Base-by-base conservation (phyloP, 2,113 vertebrate genomes). In the Zosterops borbonicus region DNA sequence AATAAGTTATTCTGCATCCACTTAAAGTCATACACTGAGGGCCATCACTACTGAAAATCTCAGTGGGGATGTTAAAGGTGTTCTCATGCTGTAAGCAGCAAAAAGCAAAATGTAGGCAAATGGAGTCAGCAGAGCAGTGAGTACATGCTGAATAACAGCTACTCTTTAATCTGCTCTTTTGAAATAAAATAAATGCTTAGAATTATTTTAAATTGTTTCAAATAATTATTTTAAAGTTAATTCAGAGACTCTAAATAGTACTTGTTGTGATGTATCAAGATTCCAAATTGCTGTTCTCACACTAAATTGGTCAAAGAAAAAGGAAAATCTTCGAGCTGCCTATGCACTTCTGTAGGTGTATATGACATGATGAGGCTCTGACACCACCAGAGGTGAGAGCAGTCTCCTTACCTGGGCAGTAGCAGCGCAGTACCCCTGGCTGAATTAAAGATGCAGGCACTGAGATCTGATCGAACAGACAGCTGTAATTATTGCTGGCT, bases 391-490 rank as follows among this genome's bases (percentile, higher is more conserved):
- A 21, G 18, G 23, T 1, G 56, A 28, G 24, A 64, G 47, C 62
- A 23, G 16, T 5, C 59, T 59, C 42, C 97, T 98, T 97, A 99
- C 99, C 99, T 98, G 99, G 99, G 97, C 99, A 99, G 98, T 99
- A 99, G 97, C 99, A 99, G 91, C 99, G 99, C 94, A 99, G 98
- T 79, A 99, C 99, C 39, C 99, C 99, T 3, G 99, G 99, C 93
- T 99, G 99, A 92, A 99, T 99, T 93, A 99, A 98, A 79, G 99
- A 99, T 22, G 99, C 99, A 69, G 99, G 99, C 96, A 99, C 99
- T 89, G 99, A 99, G 97, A 99, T 99, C 98, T 99, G 99, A 98
- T 99, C 99, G 94, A 99, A 99, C 96, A 99, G 97, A 96, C 99
- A 99, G 98, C 98, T 99, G 98, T 99, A 99, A 98, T 98, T 99